Evolutionary conservation across 2,888 invertebrate species (phyloP).

Genomic region (Chrysina gloriosa): DNA sequence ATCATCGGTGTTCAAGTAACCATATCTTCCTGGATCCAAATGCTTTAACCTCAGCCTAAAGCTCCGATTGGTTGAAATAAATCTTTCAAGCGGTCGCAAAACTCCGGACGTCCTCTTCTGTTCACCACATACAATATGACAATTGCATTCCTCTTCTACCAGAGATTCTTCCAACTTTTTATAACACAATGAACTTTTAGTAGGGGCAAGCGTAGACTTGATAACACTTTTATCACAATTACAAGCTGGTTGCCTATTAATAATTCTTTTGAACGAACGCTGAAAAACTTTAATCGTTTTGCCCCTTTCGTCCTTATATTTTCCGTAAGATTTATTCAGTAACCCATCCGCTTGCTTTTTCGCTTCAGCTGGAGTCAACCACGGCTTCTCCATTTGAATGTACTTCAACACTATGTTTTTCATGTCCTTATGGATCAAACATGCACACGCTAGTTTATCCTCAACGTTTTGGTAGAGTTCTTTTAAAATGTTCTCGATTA

Average conservation of each 20-base stretch:
- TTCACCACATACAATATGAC: neutral
- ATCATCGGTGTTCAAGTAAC: neutral
- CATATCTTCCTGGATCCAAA: conserved; percentile 12
- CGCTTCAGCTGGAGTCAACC: neutral
- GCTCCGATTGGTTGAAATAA: conserved; percentile 21
- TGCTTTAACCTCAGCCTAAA: conserved; percentile 28
- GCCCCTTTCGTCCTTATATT: neutral
- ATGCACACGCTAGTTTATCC: conserved; percentile 13
- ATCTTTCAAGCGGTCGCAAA: conserved; percentile 8
- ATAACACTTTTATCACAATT: neutral
- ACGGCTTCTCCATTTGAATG: neutral
- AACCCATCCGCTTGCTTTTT: neutral
- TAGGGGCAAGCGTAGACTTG: neutral
- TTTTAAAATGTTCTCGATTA: conserved; percentile 23
- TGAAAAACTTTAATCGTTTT: neutral
- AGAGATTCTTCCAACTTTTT: neutral
- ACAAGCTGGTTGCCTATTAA: neutral
- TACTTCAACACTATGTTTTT: neutral
- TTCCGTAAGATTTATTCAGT: conserved; percentile 4
- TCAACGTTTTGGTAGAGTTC: conserved; percentile 18
- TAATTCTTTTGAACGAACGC: conserved; percentile 3
- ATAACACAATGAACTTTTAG: neutral
- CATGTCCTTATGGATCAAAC: conserved; percentile 10
- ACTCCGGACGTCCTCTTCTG: neutral
- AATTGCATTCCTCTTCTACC: neutral